Percentiles rank a stretch among this genome's conserved stretches.
These are phyloP conservation scores for Heliconius congener DNA, from an alignment of 1,140 invertebrate species.

Conservation along the genomic window DNA sequence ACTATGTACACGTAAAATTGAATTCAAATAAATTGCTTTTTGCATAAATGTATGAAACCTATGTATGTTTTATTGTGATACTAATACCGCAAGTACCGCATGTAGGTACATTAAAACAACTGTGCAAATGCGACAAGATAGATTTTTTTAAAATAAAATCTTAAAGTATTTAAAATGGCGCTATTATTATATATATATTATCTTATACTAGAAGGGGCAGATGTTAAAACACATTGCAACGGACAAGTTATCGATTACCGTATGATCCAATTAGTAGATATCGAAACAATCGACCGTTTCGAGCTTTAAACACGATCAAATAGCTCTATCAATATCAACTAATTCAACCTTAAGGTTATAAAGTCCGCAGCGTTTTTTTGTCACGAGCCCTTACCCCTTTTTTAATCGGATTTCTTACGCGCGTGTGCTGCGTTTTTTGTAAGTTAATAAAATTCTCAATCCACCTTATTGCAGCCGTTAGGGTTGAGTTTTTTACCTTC, in stretches of 20 bases:
- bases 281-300: conserved; percentile 70
- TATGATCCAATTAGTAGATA: conserved; percentile 80
- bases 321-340: conserved; percentile 75
- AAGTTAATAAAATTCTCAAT: conserved; percentile 68
- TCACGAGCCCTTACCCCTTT: conserved; percentile 73
- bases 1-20: too few species aligned
- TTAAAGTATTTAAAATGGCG: background rate
- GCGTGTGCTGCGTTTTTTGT: conserved; percentile 70
- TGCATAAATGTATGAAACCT: background rate
- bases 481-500: conserved; percentile 70
- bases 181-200: background rate
- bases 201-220: conserved; percentile 58
- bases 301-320: conserved; percentile 65
- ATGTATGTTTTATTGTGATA: background rate
- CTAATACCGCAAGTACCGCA: background rate
- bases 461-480: conserved; percentile 76
- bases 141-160: background rate
- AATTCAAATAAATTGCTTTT: background rate
- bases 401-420: conserved; percentile 77
- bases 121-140: too few species aligned
- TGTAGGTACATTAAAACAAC: background rate
- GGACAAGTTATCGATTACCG: conserved; percentile 76
- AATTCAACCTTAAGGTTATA: conserved; percentile 68
- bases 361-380: conserved; percentile 62
- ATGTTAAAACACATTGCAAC: conserved; percentile 72